Conservation (phyloP, 2,888 invertebrate species). For the Xylophagus ater region DNA sequence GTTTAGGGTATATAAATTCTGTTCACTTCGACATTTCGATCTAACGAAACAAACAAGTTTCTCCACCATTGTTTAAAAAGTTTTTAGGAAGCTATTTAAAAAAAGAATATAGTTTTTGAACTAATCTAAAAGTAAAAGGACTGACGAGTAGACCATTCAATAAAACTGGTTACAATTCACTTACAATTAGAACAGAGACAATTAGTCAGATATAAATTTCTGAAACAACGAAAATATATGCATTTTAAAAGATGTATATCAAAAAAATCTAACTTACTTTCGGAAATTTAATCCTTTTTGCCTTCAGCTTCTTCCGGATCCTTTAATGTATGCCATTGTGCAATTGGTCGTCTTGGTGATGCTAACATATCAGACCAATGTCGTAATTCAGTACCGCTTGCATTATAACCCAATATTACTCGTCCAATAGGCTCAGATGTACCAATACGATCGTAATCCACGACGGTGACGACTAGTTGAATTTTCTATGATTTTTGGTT, state of each 20-base stretch:
- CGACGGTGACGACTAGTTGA: slow-evolving; percentile 95
- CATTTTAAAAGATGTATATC: not conserved
- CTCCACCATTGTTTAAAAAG: too few relatives aligned
- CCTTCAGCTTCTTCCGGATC: slow-evolving; percentile 73
- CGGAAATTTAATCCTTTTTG: slow-evolving; percentile 19
- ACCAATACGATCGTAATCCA: slow-evolving; percentile 99
- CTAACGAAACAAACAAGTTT: too few relatives aligned
- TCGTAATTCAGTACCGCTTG: slow-evolving; percentile 93
- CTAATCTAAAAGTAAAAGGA: too few relatives aligned
- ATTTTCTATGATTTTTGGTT: slow-evolving; percentile 66
- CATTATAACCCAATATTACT: slow-evolving; percentile 93
- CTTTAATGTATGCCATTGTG: slow-evolving; percentile 99
- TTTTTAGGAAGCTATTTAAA: too few relatives aligned
- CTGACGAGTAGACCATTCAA: too few relatives aligned
- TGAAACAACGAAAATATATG: not conserved
- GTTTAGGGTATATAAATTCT: too few relatives aligned
- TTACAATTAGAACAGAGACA: too few relatives aligned
- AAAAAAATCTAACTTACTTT: slow-evolving; percentile 6
- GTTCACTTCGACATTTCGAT: too few relatives aligned
- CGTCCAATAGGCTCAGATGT: slow-evolving; percentile 99
- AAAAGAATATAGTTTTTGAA: too few relatives aligned
- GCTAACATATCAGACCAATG: slow-evolving; percentile 99
- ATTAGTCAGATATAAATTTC: not conserved
- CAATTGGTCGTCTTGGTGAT: slow-evolving; percentile 96
- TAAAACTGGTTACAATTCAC: too few relatives aligned